Evolutionary conservation across 1,140 invertebrate genomes (phyloP).

Genomic region (Laupala kohalensis): DNA sequence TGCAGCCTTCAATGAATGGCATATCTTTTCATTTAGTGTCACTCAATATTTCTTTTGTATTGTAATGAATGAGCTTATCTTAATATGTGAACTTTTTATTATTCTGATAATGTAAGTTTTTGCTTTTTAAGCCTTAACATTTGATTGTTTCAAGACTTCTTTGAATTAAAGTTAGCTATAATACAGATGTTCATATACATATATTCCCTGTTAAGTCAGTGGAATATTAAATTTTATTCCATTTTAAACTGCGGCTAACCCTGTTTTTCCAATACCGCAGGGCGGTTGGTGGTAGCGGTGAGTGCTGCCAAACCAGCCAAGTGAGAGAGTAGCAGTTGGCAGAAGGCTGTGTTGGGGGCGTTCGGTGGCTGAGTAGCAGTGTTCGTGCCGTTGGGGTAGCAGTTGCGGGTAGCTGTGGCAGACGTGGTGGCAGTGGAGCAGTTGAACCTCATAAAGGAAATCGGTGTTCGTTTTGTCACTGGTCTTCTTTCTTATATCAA

Average conservation of each 20-base stretch:
- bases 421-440: not conserved
- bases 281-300: constrained; percentile 1
- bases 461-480: not conserved
- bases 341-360: constrained; percentile 5
- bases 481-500: not conserved
- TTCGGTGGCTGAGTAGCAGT: constrained; percentile 7
- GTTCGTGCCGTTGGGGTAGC: not conserved
- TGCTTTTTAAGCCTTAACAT: too few species aligned
- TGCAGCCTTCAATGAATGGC: not conserved
- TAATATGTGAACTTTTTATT: not conserved
- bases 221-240: not conserved
- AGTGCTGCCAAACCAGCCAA: not conserved
- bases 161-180: too few species aligned
- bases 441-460: not conserved
- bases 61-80: not conserved
- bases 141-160: too few species aligned
- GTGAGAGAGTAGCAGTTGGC: constrained; percentile 5
- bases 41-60: not conserved
- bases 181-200: not conserved
- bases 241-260: not conserved
- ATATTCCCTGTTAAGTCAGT: not conserved
- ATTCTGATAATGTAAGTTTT: not conserved
- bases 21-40: not conserved
- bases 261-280: constrained; percentile 10
- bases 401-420: constrained; percentile 6